phyloP scores from a whole-genome alignment of 2,888 invertebrate species.

The Pollenia labialis region DNA sequence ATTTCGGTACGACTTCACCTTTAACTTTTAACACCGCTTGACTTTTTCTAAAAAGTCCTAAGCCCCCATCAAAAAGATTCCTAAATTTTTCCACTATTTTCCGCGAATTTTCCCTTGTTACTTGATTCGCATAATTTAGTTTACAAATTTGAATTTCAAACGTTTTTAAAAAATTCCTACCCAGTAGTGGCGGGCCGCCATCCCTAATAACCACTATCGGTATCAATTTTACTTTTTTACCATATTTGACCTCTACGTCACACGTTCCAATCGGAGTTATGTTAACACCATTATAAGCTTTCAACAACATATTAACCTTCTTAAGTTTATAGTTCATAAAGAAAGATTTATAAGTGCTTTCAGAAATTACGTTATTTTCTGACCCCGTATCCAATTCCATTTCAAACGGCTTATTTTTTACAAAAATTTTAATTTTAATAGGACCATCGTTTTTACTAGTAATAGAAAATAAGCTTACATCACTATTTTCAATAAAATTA shows the following conservation, averaged over 20 bases:
- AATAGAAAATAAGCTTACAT: constrained; percentile 39
- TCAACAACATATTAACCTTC: not conserved
- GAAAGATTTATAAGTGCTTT: constrained; percentile 32
- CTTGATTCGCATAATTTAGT: constrained; percentile 43
- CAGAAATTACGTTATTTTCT: constrained; percentile 52
- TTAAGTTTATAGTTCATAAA: not conserved
- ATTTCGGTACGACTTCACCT: constrained; percentile 40
- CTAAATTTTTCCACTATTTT: constrained; percentile 41
- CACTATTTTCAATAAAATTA: constrained; percentile 43
- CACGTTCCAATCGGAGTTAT: not conserved
- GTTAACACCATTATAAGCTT: not conserved
- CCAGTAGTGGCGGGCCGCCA: constrained; percentile 68
- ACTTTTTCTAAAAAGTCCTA: constrained; percentile 68
- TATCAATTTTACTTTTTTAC: not conserved
- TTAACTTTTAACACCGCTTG: constrained; percentile 41
- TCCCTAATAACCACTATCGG: constrained; percentile 34
- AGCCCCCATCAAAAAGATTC: constrained; percentile 51
- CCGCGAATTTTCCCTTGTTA: not conserved
- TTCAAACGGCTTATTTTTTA: constrained; percentile 39
- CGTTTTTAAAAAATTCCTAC: constrained; percentile 61
- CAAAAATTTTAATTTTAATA: constrained; percentile 34
- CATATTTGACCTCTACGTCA: not conserved
- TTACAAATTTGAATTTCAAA: constrained; percentile 49
- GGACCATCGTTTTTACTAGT: constrained; percentile 35
- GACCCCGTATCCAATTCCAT: constrained; percentile 68